Evolutionary conservation across 2,888 invertebrate genomes (phyloP).

Genomic region (Dinocampus coccinellae): DNA sequence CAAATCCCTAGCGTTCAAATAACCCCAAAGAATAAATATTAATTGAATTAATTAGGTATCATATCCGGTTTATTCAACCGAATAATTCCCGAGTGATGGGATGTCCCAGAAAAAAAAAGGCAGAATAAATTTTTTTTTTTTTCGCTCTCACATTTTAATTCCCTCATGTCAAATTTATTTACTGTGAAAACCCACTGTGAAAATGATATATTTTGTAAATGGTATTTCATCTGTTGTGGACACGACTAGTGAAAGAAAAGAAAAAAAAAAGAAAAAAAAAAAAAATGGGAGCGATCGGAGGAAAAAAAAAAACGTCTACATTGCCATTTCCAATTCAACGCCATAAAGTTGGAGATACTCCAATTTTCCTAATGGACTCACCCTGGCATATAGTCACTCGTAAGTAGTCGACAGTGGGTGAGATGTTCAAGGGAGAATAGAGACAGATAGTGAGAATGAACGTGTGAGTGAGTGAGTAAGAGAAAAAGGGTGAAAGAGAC

Average conservation of each 20-base stretch:
- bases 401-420: conserved; percentile 34
- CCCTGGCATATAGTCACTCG: not conserved
- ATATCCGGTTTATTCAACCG: not conserved
- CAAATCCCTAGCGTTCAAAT: not conserved
- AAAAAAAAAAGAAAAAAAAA: not conserved
- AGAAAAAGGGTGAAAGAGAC: too few species aligned
- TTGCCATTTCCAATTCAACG: conserved; percentile 40
- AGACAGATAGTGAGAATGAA: not conserved
- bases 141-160: not conserved
- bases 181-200: not conserved
- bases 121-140: not conserved
- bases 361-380: conserved; percentile 65
- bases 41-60: not conserved
- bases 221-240: not conserved
- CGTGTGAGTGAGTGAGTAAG: conserved; percentile 30
- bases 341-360: conserved; percentile 61
- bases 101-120: not conserved
- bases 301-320: conserved; percentile 4
- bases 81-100: not conserved
- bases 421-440: not conserved
- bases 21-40: not conserved
- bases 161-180: not conserved
- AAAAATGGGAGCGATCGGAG: too few species aligned
- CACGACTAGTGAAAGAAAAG: not conserved
- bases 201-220: not conserved